Percentiles rank a stretch among this genome's conserved stretches.
Conservation (phyloP, 2,888 invertebrate genomes). For the Spialia ferax region DNA sequence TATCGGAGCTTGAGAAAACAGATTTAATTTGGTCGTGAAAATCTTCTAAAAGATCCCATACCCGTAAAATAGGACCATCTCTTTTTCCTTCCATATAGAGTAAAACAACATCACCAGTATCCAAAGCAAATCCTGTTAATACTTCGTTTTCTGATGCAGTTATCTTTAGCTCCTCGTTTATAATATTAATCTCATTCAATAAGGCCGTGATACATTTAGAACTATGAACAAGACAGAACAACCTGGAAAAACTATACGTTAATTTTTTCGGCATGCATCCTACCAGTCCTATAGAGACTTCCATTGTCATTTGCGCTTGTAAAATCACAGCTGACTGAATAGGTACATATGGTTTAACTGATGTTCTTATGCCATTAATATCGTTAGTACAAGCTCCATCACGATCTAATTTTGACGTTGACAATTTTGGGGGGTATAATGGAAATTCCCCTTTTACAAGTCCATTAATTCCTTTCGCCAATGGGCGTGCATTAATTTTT, state of each 20-base stretch:
- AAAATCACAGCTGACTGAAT: conserved; percentile 63
- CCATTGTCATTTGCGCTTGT: conserved; percentile 72
- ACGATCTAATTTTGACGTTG: conserved; percentile 51
- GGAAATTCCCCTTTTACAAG: conserved; percentile 68
- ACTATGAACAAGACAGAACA: conserved; percentile 61
- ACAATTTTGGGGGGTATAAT: conserved; percentile 61
- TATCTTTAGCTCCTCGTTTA: conserved; percentile 57
- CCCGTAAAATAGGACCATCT: conserved; percentile 63
- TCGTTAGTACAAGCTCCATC: conserved; percentile 72
- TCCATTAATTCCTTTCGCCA: conserved; percentile 61
- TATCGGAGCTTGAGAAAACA: conserved; percentile 64
- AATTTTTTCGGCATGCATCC: conserved; percentile 64
- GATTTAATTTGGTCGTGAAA: conserved; percentile 62
- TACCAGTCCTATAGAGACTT: conserved; percentile 70
- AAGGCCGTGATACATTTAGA: conserved; percentile 53
- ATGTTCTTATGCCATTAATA: conserved; percentile 62
- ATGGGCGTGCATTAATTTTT: conserved; percentile 62
- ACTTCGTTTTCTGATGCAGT: conserved; percentile 50
- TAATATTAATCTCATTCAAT: conserved; percentile 56
- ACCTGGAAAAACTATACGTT: conserved; percentile 60
- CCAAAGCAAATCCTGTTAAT: conserved; percentile 73
- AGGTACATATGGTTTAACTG: conserved; percentile 52
- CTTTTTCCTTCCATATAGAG: conserved; percentile 71
- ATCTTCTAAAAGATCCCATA: conserved; percentile 69
- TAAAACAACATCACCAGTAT: conserved; percentile 63